Base-by-base conservation (phyloP, 1,140 invertebrate species). In the Triops cancriformis region DNA sequence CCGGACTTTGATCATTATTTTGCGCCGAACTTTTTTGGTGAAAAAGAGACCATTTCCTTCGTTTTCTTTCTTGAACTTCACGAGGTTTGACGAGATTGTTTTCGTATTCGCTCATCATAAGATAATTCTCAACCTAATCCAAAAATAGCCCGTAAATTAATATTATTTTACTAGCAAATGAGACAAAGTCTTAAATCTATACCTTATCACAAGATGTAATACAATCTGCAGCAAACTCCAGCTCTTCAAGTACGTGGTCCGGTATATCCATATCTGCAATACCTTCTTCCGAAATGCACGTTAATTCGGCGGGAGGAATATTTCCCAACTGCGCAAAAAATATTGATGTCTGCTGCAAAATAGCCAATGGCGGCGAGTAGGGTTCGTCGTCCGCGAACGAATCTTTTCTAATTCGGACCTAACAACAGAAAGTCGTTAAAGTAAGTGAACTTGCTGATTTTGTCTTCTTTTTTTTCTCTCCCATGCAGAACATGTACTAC, bases 121-220 rank as follows among this genome's bases (percentile, higher is more conserved):
- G 85, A 83, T 93, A 94, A 84, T 94, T 93, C 84, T 94, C 92
- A 37, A 89, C 89, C 85, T 88, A 84, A 72, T 82, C 81, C 76
- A 79, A 7, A 37, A 37, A 4, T 37, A 37, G 31, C 31, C n/a
- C n/a, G n/a, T n/a, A n/a, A n/a, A n/a, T n/a, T n/a, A n/a, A n/a
- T n/a, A n/a, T n/a, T n/a, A n/a, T n/a, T n/a, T n/a, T n/a, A n/a
- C n/a, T n/a, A n/a, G n/a, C n/a, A n/a, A n/a, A n/a, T n/a, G n/a
- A n/a, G n/a, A n/a, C n/a, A n/a, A n/a, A n/a, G n/a, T n/a, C n/a
- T n/a, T n/a, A n/a, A n/a, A n/a, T n/a, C n/a, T 79, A 41, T 73
- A 80, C 91, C 87, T 94, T 94, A 85, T 94, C 93, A 84, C 93
- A 94, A 31, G 93, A 94, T 74, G 93, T 94, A 83, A 94, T 94